These are phyloP conservation scores for Mycetomoellerius zeteki DNA, from an alignment of 1,140 invertebrate species.

Conservation along the genomic window DNA sequence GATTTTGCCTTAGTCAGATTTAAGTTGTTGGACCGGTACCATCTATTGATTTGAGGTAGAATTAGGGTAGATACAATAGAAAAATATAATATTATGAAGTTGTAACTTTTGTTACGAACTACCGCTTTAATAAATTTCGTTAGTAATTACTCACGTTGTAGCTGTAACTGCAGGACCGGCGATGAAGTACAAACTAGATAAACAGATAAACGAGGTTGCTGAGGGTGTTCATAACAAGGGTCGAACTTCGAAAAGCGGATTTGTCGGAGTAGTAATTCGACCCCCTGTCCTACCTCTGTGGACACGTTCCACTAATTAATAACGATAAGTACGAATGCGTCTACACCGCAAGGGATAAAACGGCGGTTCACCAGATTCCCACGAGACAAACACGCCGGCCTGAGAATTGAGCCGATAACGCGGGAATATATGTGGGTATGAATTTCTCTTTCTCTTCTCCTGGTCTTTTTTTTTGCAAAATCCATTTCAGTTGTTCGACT, in stretches of 20 bases:
- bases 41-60: slow-evolving; percentile 16
- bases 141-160: slow-evolving; percentile 62
- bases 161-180: slow-evolving; percentile 39
- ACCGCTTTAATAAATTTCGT: slow-evolving; percentile 51
- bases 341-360: slow-evolving; percentile 82
- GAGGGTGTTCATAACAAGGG: slow-evolving; percentile 48
- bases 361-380: slow-evolving; percentile 71
- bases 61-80: background rate
- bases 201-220: slow-evolving; percentile 63
- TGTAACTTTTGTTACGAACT: slow-evolving; percentile 12
- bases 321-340: slow-evolving; percentile 84
- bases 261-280: slow-evolving; percentile 77
- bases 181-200: slow-evolving; percentile 62
- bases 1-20: background rate
- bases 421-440: slow-evolving; percentile 62
- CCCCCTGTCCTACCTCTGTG: slow-evolving; percentile 73
- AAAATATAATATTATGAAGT: slow-evolving; percentile 20
- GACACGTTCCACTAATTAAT: slow-evolving; percentile 80
- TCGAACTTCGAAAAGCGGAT: slow-evolving; percentile 74
- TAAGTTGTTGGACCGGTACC: background rate
- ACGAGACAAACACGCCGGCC: slow-evolving; percentile 61
- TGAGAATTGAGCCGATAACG: slow-evolving; percentile 69
- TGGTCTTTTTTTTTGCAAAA: slow-evolving; percentile 45
- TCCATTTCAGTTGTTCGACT: slow-evolving; percentile 54
- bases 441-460: slow-evolving; percentile 19